phyloP scores from a whole-genome alignment of 1,140 invertebrate species.

The Papilio machaon region DNA sequence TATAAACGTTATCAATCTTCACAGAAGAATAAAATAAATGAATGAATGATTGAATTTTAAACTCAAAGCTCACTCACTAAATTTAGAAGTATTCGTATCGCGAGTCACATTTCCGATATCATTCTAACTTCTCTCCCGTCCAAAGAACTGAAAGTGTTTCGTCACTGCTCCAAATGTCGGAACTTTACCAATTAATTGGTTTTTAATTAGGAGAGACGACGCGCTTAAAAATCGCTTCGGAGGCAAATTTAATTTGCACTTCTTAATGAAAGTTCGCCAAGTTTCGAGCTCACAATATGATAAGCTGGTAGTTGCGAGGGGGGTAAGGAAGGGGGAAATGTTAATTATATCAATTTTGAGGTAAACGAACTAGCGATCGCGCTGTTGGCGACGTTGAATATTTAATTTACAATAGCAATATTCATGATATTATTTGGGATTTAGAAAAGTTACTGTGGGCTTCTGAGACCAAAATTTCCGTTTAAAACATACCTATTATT shows the following conservation, averaged over 20 bases:
- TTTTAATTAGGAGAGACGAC: slow-evolving; percentile 66
- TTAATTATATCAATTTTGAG: slow-evolving; percentile 66
- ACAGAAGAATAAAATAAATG: not conserved
- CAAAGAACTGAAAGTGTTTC: slow-evolving; percentile 39
- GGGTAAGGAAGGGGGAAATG: slow-evolving; percentile 52
- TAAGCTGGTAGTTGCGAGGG: slow-evolving; percentile 43
- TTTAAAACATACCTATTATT: too few species aligned
- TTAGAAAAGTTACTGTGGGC: too few species aligned
- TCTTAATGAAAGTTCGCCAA: slow-evolving; percentile 62
- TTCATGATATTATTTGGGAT: not conserved
- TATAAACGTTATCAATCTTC: too few species aligned
- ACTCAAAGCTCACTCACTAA: not conserved
- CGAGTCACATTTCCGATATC: slow-evolving; percentile 28
- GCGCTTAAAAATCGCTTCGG: slow-evolving; percentile 60
- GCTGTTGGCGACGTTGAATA: slow-evolving; percentile 27
- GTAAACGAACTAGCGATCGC: slow-evolving; percentile 34
- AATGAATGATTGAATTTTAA: not conserved
- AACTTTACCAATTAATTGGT: slow-evolving; percentile 56
- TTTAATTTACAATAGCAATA: slow-evolving; percentile 32
- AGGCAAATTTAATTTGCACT: slow-evolving; percentile 67
- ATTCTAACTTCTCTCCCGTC: not conserved
- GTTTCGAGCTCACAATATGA: slow-evolving; percentile 53
- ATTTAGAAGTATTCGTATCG: not conserved
- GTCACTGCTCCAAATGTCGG: slow-evolving; percentile 49
- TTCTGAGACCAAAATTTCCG: too few species aligned